Evolutionary conservation across 2,888 invertebrate genomes (phyloP).

Genomic region (Agonopterix subpropinquella): DNA sequence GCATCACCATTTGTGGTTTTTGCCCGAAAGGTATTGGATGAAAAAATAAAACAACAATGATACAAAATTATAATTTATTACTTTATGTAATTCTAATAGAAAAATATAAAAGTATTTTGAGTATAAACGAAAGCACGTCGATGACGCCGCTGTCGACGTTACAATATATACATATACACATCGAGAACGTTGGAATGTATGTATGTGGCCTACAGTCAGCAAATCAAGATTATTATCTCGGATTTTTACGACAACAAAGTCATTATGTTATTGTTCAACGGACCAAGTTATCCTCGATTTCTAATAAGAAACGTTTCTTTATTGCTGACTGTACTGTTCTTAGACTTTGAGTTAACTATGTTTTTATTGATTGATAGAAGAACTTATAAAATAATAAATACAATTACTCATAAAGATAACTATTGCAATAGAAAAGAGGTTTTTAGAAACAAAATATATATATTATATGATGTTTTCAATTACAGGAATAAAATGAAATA

Average conservation of each 20-base stretch:
- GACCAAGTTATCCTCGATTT: too few relatives aligned
- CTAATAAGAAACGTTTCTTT: too few relatives aligned
- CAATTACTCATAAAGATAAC: not conserved
- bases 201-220: slow-evolving; percentile 3
- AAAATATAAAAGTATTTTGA: slow-evolving; percentile 52
- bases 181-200: slow-evolving; percentile 20
- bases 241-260: not conserved
- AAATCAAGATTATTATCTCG: not conserved
- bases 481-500: too few relatives aligned
- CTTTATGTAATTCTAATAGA: slow-evolving; percentile 55
- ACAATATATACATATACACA: slow-evolving; percentile 28
- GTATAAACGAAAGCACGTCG: slow-evolving; percentile 38
- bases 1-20: too few relatives aligned
- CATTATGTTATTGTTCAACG: too few relatives aligned
- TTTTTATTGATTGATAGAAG: too few relatives aligned
- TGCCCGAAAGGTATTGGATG: too few relatives aligned
- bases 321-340: too few relatives aligned
- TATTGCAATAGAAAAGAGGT: too few relatives aligned
- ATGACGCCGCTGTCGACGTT: slow-evolving; percentile 6
- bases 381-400: not conserved
- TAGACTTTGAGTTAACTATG: too few relatives aligned
- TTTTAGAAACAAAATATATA: not conserved
- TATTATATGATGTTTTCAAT: too few relatives aligned
- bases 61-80: slow-evolving; percentile 71
- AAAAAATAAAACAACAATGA: slow-evolving; percentile 35